phyloP scores from a whole-genome alignment of 2,113 vertebrate species.

The Odocoileus virginianus region DNA sequence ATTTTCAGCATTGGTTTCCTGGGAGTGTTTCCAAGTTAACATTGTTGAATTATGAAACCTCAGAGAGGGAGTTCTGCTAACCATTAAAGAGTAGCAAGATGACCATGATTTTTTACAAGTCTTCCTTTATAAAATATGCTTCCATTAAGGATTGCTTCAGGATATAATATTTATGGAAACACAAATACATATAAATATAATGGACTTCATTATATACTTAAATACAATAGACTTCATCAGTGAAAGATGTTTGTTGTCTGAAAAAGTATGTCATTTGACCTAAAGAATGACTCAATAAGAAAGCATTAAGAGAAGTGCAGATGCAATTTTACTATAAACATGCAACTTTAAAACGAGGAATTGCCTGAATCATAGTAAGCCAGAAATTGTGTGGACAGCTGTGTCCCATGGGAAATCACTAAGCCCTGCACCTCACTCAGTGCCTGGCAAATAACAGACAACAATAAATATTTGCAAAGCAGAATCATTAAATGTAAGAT shows the following conservation, averaged over 20 bases:
- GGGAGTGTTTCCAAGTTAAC: neutral
- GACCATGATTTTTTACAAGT: neutral
- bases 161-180: neutral
- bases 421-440: neutral
- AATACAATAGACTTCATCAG: neutral
- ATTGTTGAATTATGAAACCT: neutral
- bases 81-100: neutral
- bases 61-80: neutral
- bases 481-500: neutral
- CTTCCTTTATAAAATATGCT: neutral
- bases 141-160: neutral
- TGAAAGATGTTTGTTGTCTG: neutral
- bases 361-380: neutral
- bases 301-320: neutral
- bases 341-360: neutral
- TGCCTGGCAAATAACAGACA: neutral
- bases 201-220: neutral
- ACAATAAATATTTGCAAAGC: neutral
- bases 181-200: neutral
- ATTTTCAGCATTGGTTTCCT: neutral
- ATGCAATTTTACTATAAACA: neutral
- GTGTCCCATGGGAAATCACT: neutral
- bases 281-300: neutral
- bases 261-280: neutral
- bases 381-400: accelerated